A percentile compares a stretch with the other conserved stretches of the same genome.
Evolutionary conservation across 1,140 invertebrate species (phyloP).

Genomic region (Caenorhabditis brenneri): DNA sequence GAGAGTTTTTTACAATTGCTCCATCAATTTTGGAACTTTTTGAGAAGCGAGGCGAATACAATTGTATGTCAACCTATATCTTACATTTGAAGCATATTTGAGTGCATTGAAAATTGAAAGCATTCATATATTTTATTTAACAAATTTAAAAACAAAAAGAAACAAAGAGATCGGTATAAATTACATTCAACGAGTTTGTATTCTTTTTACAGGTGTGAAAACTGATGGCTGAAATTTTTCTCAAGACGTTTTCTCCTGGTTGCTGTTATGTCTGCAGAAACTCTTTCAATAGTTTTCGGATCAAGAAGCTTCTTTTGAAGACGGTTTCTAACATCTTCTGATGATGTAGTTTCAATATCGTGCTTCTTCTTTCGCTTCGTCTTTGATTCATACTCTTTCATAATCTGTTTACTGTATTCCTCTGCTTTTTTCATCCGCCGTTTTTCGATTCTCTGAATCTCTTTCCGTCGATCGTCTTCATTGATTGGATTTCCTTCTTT

Average conservation of each 20-base stretch:
- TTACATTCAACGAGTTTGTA: neutral
- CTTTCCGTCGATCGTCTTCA: neutral
- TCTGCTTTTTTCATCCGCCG: neutral
- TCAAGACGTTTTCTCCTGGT: slow-evolving; percentile 1
- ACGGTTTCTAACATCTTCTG: slow-evolving; percentile 30
- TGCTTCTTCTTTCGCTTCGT: neutral
- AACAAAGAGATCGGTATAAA: neutral
- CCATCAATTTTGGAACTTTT: too few relatives aligned
- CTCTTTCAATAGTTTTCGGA: slow-evolving; percentile 34
- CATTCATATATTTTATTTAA: too few relatives aligned
- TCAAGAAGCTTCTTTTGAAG: slow-evolving; percentile 49
- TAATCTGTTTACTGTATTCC: neutral
- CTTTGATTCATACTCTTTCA: neutral
- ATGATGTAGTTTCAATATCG: neutral
- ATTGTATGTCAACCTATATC: too few relatives aligned
- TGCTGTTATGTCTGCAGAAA: slow-evolving; percentile 36
- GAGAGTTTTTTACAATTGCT: too few relatives aligned
- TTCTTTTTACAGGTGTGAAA: slow-evolving; percentile 43
- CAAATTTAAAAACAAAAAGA: neutral
- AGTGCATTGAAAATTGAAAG: too few relatives aligned
- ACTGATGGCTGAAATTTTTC: slow-evolving; percentile 47
- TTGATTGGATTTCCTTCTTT: slow-evolving; percentile 41
- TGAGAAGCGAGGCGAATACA: too few relatives aligned
- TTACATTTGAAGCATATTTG: too few relatives aligned
- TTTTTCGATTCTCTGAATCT: neutral